These are phyloP conservation scores for Nanorana parkeri DNA, from an alignment of 2,113 vertebrate species.

Conservation along the genomic window DNA sequence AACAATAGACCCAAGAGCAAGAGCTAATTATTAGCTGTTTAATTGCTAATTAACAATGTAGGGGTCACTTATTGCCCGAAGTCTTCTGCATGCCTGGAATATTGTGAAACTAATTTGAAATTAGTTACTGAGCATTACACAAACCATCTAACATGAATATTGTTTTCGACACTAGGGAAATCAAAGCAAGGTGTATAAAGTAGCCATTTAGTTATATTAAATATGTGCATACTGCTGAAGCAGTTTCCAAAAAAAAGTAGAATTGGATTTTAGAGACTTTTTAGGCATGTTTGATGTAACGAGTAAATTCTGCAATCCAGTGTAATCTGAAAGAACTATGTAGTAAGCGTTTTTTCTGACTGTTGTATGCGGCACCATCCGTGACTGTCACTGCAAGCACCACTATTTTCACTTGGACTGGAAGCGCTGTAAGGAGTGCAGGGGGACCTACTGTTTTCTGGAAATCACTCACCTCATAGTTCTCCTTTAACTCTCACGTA, in stretches of 20 bases:
- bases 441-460: no score
- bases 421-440: no score
- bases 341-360: no score
- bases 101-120: neutral
- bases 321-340: no score
- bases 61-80: constrained; percentile 31
- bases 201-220: neutral
- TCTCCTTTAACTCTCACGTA: no score
- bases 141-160: neutral
- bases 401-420: no score
- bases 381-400: no score
- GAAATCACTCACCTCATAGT: no score
- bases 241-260: neutral
- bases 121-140: neutral
- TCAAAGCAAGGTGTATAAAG: neutral
- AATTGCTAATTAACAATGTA: constrained; percentile 43
- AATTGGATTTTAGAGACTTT: no score
- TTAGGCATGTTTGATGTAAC: no score
- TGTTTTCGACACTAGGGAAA: neutral
- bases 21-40: constrained; percentile 43
- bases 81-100: neutral
- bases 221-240: neutral
- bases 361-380: no score
- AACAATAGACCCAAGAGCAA: constrained; percentile 45
- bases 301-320: no score